phyloP scores from a whole-genome alignment of 2,797 vertebrate genomes.

The Schizothorax lantsangensis region DNA sequence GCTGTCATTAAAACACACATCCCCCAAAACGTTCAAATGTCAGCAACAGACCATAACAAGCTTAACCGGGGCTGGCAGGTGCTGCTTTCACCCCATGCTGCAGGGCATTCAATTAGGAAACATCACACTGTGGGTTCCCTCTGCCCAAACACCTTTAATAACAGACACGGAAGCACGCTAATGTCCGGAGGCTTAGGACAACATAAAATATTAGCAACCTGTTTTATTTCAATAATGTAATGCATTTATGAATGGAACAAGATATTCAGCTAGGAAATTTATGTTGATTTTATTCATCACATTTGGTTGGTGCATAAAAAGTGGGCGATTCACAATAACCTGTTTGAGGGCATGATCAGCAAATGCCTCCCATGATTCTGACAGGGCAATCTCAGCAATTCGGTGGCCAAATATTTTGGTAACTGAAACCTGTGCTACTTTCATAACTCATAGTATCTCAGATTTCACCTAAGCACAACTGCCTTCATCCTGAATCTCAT shows the following conservation, averaged over 20 bases:
- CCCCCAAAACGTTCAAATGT: constrained; percentile 3
- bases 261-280: background rate
- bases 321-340: background rate
- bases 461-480: too few relatives aligned
- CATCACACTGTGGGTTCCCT: background rate
- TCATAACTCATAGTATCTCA: too few relatives aligned
- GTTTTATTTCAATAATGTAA: constrained; percentile 1
- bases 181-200: background rate
- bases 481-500: too few relatives aligned
- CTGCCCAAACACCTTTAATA: constrained; percentile 2
- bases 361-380: background rate
- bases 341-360: background rate
- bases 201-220: background rate
- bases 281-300: background rate
- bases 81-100: background rate
- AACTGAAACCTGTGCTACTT: too few relatives aligned
- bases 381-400: background rate
- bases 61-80: constrained; percentile 34
- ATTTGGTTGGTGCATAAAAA: background rate
- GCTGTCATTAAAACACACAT: constrained; percentile 20
- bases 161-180: background rate
- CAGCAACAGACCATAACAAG: constrained; percentile 27
- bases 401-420: background rate
- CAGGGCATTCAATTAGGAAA: constrained; percentile 27
- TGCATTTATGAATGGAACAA: background rate